Conservation (phyloP, 2,888 invertebrate genomes). For the Xanthostigma xanthostigma region DNA sequence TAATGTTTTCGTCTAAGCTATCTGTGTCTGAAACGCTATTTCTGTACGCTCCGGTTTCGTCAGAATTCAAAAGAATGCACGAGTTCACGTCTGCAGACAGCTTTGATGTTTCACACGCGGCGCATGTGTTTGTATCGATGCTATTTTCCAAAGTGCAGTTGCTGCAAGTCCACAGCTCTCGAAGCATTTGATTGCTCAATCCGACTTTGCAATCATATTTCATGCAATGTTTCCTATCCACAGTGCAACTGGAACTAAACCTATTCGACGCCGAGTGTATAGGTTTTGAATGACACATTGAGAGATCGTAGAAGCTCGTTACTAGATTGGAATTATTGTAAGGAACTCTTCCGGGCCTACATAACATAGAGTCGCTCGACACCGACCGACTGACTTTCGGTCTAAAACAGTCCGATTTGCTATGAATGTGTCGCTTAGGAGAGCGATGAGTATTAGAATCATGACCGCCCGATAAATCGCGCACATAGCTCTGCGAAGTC, state of each 20-base stretch:
- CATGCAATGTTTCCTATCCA: conserved; percentile 27
- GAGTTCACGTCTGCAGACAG: conserved; percentile 4
- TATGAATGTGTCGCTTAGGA: conserved; percentile 33
- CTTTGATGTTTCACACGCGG: conserved; percentile 55
- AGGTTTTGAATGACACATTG: conserved; percentile 7
- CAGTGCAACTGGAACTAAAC: conserved; percentile 33
- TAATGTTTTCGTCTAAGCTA: not conserved
- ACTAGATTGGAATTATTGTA: conserved; percentile 4
- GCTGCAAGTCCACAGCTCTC: conserved; percentile 51
- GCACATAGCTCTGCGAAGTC: conserved; percentile 3
- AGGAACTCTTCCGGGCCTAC: conserved; percentile 1
- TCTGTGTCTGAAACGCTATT: not conserved
- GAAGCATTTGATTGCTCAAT: conserved; percentile 29
- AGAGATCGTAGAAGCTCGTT: conserved; percentile 4
- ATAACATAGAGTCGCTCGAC: conserved; percentile 48
- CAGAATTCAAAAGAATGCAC: conserved; percentile 25
- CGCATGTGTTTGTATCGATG: conserved; percentile 48
- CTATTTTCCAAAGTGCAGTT: conserved; percentile 65
- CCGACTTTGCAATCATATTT: conserved; percentile 29
- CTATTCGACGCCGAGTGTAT: conserved; percentile 18
- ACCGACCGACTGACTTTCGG: conserved; percentile 43
- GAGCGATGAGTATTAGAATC: conserved; percentile 18
- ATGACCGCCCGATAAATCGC: not conserved
- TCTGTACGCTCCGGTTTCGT: conserved; percentile 23
- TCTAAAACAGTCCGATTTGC: conserved; percentile 32